Evolutionary conservation across 2,888 invertebrate species (phyloP), one percentile per base, ranked within the genome.

Genomic region (Teleiodes luculella): DNA sequence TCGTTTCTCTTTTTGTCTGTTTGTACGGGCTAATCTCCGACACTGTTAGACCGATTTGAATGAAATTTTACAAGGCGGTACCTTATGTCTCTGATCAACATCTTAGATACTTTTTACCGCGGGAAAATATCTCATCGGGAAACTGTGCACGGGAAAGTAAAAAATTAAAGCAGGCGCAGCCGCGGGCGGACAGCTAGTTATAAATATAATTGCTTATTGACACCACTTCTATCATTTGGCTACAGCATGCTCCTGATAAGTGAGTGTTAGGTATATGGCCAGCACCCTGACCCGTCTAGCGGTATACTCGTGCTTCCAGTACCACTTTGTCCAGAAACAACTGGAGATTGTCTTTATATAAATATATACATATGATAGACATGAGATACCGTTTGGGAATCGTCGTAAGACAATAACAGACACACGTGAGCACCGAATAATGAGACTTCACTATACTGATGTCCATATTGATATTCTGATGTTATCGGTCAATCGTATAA

Each of bases 211-310:
- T 71, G 76, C 76, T 78, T 81, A 78, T 80, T 83, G 82, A 81
- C n/a, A n/a, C 74, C 77, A 81, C 66, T 59, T 56, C 70, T 70
- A 72, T 76, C 85, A 83, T 81, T 74, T 76, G 73, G 60, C 63
- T 71, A 67, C 60, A 68, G 81, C 86, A 83, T 88, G 87, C 64
- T 75, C 41, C 59, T 63, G 87, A 89, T 89, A 88, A 85, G 83
- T 80, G 74, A 72, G 59, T 66, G 74, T 74, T 74, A 76, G 56
- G 59, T 60, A 61, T 68, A 70, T 59, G 63, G 57, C 56, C 37
- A 8, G 63, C 69, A 74, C 74, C 79, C 75, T 81, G 82, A 80
- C 80, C 81, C 70, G 61, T 63, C 70, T 63, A 60, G 60, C 69
- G 58, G 65, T 24, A 52, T 59, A 68, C 64, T 76, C 71, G 68